phyloP scores from a whole-genome alignment of 2,888 invertebrate genomes.

The Beris morrisii region DNA sequence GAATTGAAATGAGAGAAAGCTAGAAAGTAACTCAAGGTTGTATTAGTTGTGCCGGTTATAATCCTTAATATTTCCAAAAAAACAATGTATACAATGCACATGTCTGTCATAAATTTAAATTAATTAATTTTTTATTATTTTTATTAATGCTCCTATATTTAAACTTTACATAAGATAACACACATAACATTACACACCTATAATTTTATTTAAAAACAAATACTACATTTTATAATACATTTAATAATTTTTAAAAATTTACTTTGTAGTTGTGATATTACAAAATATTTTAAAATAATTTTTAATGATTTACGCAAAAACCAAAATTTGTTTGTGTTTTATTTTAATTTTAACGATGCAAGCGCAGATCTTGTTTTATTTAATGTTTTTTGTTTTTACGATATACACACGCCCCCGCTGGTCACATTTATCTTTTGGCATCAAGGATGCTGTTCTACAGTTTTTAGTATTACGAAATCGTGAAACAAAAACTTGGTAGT shows the following conservation, averaged over 20 bases:
- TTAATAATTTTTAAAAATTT: slow-evolving; percentile 11
- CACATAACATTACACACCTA: neutral
- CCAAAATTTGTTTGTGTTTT: slow-evolving; percentile 7
- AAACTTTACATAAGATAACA: neutral
- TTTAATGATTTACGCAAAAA: slow-evolving; percentile 18
- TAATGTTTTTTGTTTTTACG: too few relatives aligned
- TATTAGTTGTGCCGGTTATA: slow-evolving; percentile 19
- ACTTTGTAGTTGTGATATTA: slow-evolving; percentile 30
- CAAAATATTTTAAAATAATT: slow-evolving; percentile 28
- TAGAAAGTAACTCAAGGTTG: slow-evolving; percentile 1
- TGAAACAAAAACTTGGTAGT: too few relatives aligned
- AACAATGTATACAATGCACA: neutral
- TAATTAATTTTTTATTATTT: neutral
- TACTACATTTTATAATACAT: slow-evolving; percentile 12
- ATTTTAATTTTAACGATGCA: slow-evolving; percentile 11
- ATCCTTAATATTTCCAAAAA: slow-evolving; percentile 3
- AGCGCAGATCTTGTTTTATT: neutral
- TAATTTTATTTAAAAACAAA: slow-evolving; percentile 1
- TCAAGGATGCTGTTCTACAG: too few relatives aligned
- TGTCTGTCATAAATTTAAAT: slow-evolving; percentile 7
- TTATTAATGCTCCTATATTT: neutral
- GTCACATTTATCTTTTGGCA: too few relatives aligned
- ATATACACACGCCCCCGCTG: too few relatives aligned
- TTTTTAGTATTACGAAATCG: too few relatives aligned
- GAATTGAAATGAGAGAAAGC: neutral